Base-by-base conservation (phyloP, 1,140 invertebrate genomes). In the Eulimnadia texana region DNA sequence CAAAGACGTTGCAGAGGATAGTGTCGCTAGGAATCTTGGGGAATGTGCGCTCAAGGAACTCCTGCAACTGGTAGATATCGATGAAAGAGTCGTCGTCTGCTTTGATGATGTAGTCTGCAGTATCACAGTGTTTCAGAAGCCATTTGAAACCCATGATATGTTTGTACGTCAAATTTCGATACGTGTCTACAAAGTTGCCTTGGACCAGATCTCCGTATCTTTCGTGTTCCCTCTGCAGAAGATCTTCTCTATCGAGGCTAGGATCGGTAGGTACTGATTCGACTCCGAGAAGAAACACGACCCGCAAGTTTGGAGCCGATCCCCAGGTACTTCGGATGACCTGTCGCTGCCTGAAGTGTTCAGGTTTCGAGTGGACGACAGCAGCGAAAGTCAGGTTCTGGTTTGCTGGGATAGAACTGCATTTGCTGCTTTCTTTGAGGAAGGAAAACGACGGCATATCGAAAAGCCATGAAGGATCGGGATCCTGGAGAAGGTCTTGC, bases 81-180 rank as follows among this genome's bases (percentile, higher is more conserved):
- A 79, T 66, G 63, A 77, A 78, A 3, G 76, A 71, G 64, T 80
- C 78, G 61, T 80, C 78, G 62, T 80, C 78, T 13, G 75, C 71
- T 68, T 80, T 80, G 3, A 80, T 54, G 16, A 79, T 58, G 61
- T 72, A 73, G 49, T 67, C 66, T 9, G 74, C 69, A 22, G 70
- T 60, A 64, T 3, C 66, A 66, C 77, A 80, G 63, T 71, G 64
- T n/a, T 68, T 65, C 0, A 67, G 55, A 1, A 72, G 70, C 77
- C 78, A 80, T 51, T 72, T 68, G 58, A 76, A 71, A 10, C 72
- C 76, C 69, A 77, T 70, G 1, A 79, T 64, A 60, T 79, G 76
- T 66, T 78, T 78, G 56, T 73, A 72, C 3, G 74, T 76, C n/a
- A 78, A 64, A 68, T 77, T 77, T 20, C 68, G 64, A 62, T 78